Conservation (phyloP, 2,113 vertebrate species). For the Leptobrachium leishanense region DNA sequence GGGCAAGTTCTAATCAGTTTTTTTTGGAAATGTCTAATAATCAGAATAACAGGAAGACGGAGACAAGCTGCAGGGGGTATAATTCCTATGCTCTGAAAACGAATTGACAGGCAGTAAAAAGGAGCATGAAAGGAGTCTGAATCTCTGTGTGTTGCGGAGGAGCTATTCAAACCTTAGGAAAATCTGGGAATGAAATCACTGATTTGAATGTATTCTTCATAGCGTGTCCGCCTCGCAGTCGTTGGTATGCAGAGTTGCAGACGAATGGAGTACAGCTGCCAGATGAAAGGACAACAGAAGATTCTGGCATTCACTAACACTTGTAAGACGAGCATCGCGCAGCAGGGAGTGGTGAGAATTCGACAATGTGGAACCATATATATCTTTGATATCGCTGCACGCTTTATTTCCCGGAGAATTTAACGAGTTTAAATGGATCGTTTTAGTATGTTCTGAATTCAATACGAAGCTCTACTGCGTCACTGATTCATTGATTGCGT, state of each 20-base stretch:
- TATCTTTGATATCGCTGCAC: background rate
- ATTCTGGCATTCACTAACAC: background rate
- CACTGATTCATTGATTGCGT: too few species aligned
- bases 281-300: slow-evolving; percentile 22
- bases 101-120: slow-evolving; percentile 18
- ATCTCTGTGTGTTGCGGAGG: slow-evolving; percentile 5
- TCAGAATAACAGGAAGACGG: background rate
- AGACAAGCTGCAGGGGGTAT: background rate
- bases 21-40: too few species aligned
- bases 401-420: background rate
- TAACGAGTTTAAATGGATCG: too few species aligned
- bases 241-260: slow-evolving; percentile 29
- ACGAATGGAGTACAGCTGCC: slow-evolving; percentile 31
- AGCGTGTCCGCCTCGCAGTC: slow-evolving; percentile 2
- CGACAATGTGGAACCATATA: background rate
- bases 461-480: too few species aligned
- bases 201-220: slow-evolving; percentile 36
- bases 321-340: background rate
- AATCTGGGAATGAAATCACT: background rate
- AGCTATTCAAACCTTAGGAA: slow-evolving; percentile 5
- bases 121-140: background rate
- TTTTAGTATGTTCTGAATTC: too few species aligned
- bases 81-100: slow-evolving; percentile 9
- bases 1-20: too few species aligned
- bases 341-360: background rate